A percentile compares a stretch with the other conserved stretches of the same genome.
phyloP scores from a whole-genome alignment of 1,140 invertebrate species.

The Drosophila mojavensis region DNA sequence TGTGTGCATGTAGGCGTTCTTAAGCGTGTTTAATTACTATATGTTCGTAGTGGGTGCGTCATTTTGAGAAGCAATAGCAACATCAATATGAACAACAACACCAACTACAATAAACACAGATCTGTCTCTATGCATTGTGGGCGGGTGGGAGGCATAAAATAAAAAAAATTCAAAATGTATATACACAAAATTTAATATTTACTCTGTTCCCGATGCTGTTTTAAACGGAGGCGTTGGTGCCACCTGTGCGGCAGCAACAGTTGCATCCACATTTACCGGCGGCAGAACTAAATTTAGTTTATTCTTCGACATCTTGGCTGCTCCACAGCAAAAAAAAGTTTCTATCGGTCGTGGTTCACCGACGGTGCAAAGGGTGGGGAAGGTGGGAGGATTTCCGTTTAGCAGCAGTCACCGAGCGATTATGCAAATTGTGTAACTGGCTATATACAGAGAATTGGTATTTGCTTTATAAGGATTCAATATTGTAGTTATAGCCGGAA shows the following conservation, averaged over 20 bases:
- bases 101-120: constrained; percentile 2
- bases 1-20: not conserved
- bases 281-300: constrained; percentile 96
- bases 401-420: not conserved
- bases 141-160: constrained; percentile 10
- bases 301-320: constrained; percentile 92
- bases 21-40: constrained; percentile 2
- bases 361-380: constrained; percentile 29
- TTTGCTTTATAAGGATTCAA: constrained; percentile 7
- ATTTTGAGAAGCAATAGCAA: constrained; percentile 21
- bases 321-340: constrained; percentile 24
- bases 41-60: constrained; percentile 28
- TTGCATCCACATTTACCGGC: constrained; percentile 92
- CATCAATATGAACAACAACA: not conserved
- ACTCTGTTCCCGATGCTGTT: constrained; percentile 88
- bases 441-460: not conserved
- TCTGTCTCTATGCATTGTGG: constrained; percentile 30
- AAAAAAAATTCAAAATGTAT: constrained; percentile 27
- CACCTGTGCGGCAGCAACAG: constrained; percentile 86
- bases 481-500: constrained; percentile 23
- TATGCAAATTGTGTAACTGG: constrained; percentile 12
- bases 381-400: constrained; percentile 15
- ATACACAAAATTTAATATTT: constrained; percentile 82
- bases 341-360: constrained; percentile 21
- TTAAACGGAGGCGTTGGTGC: constrained; percentile 88